Evolutionary conservation across 2,888 invertebrate species (phyloP).

Genomic region (Dione vanillae): DNA sequence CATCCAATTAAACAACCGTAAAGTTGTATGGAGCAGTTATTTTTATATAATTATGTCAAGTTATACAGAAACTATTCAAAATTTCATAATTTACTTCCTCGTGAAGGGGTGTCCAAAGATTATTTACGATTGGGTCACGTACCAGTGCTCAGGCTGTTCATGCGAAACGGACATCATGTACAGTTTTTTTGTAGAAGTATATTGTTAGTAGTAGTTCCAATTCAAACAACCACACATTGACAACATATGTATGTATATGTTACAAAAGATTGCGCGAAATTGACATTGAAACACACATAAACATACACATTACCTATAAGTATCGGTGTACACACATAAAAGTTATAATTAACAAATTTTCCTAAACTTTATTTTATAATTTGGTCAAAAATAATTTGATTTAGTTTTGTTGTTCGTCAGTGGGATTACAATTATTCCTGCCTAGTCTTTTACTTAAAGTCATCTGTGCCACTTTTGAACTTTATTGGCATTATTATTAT

Average conservation of each 20-base stretch:
- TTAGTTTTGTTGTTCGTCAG: neutral
- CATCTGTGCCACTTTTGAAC: no score
- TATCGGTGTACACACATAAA: neutral
- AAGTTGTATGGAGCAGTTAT: neutral
- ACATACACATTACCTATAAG: neutral
- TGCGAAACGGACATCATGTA: conserved; percentile 63
- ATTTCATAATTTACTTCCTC: conserved; percentile 59
- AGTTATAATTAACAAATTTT: no score
- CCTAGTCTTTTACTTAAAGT: no score
- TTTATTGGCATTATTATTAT: no score
- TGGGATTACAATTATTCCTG: no score
- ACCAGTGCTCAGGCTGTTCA: conserved; percentile 70
- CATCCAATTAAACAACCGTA: neutral
- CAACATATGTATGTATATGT: neutral
- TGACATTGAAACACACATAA: neutral
- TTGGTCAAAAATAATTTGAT: neutral
- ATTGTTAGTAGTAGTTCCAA: conserved; percentile 34
- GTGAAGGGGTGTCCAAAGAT: conserved; percentile 61
- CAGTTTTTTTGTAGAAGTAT: conserved; percentile 57
- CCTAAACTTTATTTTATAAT: neutral
- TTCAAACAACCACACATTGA: neutral
- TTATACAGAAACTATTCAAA: conserved; percentile 27
- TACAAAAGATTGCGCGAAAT: neutral
- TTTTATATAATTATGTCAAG: neutral
- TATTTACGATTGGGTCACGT: conserved; percentile 71